These are phyloP conservation scores for Bombylius major DNA, from an alignment of 2,888 invertebrate genomes.

Conservation along the genomic window DNA sequence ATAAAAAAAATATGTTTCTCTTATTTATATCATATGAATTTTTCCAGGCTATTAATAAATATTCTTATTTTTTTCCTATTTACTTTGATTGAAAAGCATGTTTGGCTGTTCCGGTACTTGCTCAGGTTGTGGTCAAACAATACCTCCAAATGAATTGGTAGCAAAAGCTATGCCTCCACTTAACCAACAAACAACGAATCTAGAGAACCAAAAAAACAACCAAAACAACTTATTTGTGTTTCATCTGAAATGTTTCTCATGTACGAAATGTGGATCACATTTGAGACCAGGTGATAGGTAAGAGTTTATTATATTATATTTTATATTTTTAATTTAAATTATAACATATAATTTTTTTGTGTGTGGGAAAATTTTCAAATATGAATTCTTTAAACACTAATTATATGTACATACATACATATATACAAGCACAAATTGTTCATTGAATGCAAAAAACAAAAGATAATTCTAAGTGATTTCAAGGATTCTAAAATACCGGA, in stretches of 20 bases:
- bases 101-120: conserved; percentile 84
- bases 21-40: too few relatives aligned
- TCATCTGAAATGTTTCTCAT: conserved; percentile 92
- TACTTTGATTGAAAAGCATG: conserved; percentile 35
- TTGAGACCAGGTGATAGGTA: conserved; percentile 83
- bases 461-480: too few relatives aligned
- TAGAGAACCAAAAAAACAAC: conserved; percentile 41
- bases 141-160: conserved; percentile 87
- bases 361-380: too few relatives aligned
- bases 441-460: background rate
- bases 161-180: conserved; percentile 48
- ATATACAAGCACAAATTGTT: too few relatives aligned
- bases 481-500: too few relatives aligned
- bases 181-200: conserved; percentile 29
- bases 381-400: too few relatives aligned
- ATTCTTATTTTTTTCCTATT: too few relatives aligned
- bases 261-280: conserved; percentile 83
- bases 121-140: conserved; percentile 81
- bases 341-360: background rate
- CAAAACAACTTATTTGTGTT: conserved; percentile 57
- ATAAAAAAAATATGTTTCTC: too few relatives aligned
- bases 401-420: too few relatives aligned
- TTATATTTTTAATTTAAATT: background rate
- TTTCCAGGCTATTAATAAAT: too few relatives aligned
- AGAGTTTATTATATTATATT: conserved; percentile 15